A percentile compares a stretch with the other conserved stretches of the same genome.
These are phyloP conservation scores for Macropis europaea DNA, from an alignment of 2,888 invertebrate genomes.

Conservation along the genomic window DNA sequence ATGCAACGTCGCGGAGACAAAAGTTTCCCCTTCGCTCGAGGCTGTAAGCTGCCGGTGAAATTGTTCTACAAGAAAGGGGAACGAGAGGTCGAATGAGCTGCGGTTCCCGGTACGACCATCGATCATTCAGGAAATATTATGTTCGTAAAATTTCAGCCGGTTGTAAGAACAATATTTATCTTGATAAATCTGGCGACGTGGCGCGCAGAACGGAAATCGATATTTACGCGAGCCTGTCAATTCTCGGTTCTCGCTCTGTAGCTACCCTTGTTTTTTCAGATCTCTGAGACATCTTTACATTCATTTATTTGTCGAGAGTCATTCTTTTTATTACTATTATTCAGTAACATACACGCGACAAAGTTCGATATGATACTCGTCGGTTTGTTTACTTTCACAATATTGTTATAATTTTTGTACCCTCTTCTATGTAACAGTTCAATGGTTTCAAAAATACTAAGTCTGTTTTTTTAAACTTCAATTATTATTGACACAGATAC, in stretches of 20 bases:
- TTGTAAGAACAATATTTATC: conserved; percentile 30
- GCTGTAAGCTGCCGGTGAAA: not conserved
- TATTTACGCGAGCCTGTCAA: conserved; percentile 5
- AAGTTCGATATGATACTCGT: too few species aligned
- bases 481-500: too few species aligned
- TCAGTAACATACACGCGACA: too few species aligned
- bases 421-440: too few species aligned
- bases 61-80: conserved; percentile 2
- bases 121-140: conserved; percentile 46
- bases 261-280: too few species aligned
- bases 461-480: too few species aligned
- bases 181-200: conserved; percentile 5
- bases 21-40: conserved; percentile 57
- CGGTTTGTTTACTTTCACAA: too few species aligned
- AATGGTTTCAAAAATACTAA: too few species aligned
- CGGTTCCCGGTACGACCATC: conserved; percentile 30
- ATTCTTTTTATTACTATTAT: too few species aligned
- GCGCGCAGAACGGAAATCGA: not conserved
- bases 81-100: conserved; percentile 29
- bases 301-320: too few species aligned
- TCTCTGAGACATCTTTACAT: too few species aligned
- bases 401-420: too few species aligned
- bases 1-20: conserved; percentile 62
- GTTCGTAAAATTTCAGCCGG: conserved; percentile 34
- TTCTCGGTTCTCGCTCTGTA: not conserved